phyloP scores from a whole-genome alignment of 2,888 invertebrate species.

The Pammene aurita region DNA sequence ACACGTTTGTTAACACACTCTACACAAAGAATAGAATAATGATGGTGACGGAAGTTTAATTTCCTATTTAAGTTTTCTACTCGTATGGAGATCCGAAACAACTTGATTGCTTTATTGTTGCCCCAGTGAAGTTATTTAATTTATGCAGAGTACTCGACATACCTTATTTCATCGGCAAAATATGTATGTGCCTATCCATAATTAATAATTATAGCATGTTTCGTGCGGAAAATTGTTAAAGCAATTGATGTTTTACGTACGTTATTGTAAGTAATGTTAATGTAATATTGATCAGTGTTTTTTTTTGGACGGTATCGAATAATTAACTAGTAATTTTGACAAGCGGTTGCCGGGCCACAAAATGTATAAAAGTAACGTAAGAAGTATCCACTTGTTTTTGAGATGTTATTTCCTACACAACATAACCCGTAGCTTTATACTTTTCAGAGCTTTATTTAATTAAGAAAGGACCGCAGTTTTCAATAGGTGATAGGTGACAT shows the following conservation, averaged over 20 bases:
- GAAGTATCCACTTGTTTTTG: too few species aligned
- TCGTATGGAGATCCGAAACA: neutral
- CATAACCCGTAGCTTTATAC: too few species aligned
- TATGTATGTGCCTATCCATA: neutral
- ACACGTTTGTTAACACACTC: neutral
- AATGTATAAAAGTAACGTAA: too few species aligned
- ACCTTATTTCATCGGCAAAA: slow-evolving; percentile 3
- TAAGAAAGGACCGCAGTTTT: neutral
- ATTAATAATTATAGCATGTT: neutral
- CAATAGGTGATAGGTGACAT: too few species aligned
- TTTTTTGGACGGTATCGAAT: too few species aligned
- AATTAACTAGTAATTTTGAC: too few species aligned
- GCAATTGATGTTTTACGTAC: neutral
- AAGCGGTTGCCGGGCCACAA: too few species aligned
- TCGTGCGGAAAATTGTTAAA: slow-evolving; percentile 1
- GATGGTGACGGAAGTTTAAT: neutral
- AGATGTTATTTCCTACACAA: too few species aligned
- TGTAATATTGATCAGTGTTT: neutral
- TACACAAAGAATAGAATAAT: neutral
- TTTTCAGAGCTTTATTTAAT: neutral
- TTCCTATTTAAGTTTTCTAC: neutral
- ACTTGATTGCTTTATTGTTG: slow-evolving; percentile 11
- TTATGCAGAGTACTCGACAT: neutral
- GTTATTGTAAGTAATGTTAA: neutral
- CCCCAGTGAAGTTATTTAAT: neutral